Evolutionary conservation across 2,797 vertebrate species (phyloP), one percentile per base, ranked within the genome.

Genomic region (Sphaeramia orbicularis): DNA sequence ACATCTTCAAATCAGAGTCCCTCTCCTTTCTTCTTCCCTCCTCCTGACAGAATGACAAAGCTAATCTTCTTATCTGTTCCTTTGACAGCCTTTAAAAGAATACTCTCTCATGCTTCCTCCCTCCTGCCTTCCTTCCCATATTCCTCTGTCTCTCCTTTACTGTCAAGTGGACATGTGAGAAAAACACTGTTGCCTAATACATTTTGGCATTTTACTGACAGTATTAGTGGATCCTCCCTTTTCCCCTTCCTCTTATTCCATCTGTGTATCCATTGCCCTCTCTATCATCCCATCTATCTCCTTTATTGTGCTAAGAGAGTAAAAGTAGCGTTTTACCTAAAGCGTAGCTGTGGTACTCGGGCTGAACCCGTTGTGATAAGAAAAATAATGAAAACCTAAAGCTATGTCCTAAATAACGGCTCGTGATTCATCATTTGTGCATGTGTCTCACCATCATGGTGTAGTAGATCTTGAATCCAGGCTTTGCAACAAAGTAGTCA

Each of bases 401-500:
- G 37, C 43, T 58, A 7, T 51, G 19, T 65, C 30, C 43, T 44
- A 53, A 62, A 68, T 53, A 74, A 48, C 43, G 45, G n/a, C 48
- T 62, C 16, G 12, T 43, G 65, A 60, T 35, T 74, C 16, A 48
- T 35, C 35, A 12, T 56, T 54, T 61, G 64, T 47, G 44, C 40
- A 2, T 0, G 14, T 30, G 64, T 93, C 96, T 97, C 93, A 99
- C 98, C 97, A 96, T 91, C 79, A 95, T 88, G 6, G 96, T 95
- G 86, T 96, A 99, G 92, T 95, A 95, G 82, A 97, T 88, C 92
- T 95, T 97, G 90, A 99, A 99, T 86, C 98, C 98, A 2, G 98
- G 98, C 92, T 98, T 99, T 82, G 96, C 96, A 65, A 98, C 97
- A 88, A 99, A 98, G 89, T 97, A 98, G 83, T 99, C 96, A 78